phyloP scores from a whole-genome alignment of 2,888 invertebrate species.

The Abscondita cerata region DNA sequence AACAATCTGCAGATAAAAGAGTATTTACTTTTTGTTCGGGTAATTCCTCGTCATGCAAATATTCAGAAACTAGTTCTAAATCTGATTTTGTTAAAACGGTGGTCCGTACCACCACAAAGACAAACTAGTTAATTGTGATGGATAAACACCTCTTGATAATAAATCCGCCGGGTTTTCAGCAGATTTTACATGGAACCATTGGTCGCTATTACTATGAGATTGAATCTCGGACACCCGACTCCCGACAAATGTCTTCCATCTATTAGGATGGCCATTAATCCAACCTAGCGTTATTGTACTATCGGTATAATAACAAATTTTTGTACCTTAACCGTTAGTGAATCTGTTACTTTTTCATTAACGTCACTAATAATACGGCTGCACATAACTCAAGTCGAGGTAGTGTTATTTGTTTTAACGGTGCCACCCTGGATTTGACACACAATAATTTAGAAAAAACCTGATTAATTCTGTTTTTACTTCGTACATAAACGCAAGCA shows the following conservation, averaged over 20 bases:
- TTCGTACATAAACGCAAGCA: no score
- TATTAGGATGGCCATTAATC: slow-evolving; percentile 1
- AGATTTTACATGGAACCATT: slow-evolving; percentile 2
- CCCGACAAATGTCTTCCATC: slow-evolving; percentile 11
- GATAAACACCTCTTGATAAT: neutral
- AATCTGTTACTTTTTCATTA: no score
- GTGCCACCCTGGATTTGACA: no score
- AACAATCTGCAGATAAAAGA: neutral
- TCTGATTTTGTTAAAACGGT: neutral
- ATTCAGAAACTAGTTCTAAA: no score
- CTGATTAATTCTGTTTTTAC: no score
- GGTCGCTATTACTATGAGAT: neutral
- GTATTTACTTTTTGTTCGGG: neutral
- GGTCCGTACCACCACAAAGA: slow-evolving; percentile 12
- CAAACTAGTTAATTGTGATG: neutral
- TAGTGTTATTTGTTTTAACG: no score
- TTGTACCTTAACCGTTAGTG: no score
- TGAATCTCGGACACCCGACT: slow-evolving; percentile 10
- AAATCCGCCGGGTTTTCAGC: slow-evolving; percentile 10
- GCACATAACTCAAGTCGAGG: no score
- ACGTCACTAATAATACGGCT: no score
- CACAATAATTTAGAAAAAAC: no score
- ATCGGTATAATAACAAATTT: no score
- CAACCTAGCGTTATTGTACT: slow-evolving; percentile 2
- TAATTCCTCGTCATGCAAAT: no score